Conservation (phyloP, 1,140 invertebrate species). For the Drepana arcuata region DNA sequence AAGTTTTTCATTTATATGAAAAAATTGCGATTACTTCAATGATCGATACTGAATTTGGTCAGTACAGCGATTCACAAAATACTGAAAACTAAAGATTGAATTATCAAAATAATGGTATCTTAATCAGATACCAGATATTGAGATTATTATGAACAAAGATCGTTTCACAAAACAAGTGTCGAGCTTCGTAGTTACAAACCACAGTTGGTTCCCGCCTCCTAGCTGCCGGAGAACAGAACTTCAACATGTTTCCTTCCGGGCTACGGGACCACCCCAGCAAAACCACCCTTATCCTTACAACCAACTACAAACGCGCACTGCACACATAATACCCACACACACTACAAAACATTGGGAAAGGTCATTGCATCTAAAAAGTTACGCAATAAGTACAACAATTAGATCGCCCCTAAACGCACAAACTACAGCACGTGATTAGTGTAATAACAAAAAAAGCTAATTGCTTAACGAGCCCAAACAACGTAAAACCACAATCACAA, state of each 20-base stretch:
- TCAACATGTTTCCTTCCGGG: constrained; percentile 73
- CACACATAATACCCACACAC: constrained; percentile 16
- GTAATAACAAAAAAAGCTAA: constrained; percentile 14
- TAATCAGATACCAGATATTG: too few species aligned
- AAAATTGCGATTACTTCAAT: too few species aligned
- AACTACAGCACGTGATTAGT: constrained; percentile 1
- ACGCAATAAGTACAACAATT: constrained; percentile 2
- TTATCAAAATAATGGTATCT: too few species aligned
- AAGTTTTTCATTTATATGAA: too few species aligned
- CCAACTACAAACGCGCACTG: constrained; percentile 3
- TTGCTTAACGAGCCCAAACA: constrained; percentile 5
- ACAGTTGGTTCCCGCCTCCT: constrained; percentile 67
- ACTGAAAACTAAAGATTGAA: too few species aligned
- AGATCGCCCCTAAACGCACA: constrained; percentile 2
- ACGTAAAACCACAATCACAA: constrained; percentile 11
- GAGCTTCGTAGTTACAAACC: constrained; percentile 43
- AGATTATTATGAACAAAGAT: too few species aligned
- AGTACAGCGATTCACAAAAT: too few species aligned
- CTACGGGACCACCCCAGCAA: constrained; percentile 7
- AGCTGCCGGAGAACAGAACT: constrained; percentile 78
- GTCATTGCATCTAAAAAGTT: constrained; percentile 10
- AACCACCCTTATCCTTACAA: constrained; percentile 12
- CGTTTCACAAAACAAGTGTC: constrained; percentile 1
- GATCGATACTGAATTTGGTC: too few species aligned
- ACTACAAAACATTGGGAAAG: constrained; percentile 16